Evolutionary conservation across 2,113 vertebrate species (phyloP).

Genomic region (Romanogobio albipinnatus): DNA sequence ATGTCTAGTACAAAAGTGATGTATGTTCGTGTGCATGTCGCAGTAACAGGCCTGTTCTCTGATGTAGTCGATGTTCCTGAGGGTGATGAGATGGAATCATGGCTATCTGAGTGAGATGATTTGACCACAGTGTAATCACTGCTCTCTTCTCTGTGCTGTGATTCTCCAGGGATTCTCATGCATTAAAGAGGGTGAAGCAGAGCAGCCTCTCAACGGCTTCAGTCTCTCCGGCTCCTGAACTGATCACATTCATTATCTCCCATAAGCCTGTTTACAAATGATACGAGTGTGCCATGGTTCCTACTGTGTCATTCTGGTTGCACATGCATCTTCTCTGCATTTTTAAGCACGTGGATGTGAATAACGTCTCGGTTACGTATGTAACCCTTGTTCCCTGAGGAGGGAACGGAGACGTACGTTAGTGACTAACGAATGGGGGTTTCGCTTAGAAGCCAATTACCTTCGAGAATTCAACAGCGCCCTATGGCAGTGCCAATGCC

Average conservation of each 20-base stretch:
- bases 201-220: neutral
- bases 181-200: neutral
- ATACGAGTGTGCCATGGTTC: neutral
- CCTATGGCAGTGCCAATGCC: too few relatives aligned
- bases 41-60: neutral
- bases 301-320: neutral
- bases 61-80: neutral
- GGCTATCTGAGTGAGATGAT: constrained; percentile 46
- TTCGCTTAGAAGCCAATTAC: too few relatives aligned
- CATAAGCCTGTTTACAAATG: constrained; percentile 42
- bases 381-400: too few relatives aligned
- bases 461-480: too few relatives aligned
- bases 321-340: neutral
- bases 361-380: too few relatives aligned
- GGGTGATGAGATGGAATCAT: constrained; percentile 34
- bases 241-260: constrained; percentile 41
- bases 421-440: too few relatives aligned
- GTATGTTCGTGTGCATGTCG: neutral
- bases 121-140: constrained; percentile 39
- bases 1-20: neutral
- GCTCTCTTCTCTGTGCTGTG: neutral
- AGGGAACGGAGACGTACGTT: too few relatives aligned
- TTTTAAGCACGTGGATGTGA: neutral
- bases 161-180: constrained; percentile 37
- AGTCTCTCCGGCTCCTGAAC: constrained; percentile 1